phyloP scores from a whole-genome alignment of 2,113 vertebrate species.

The Alexandromys fortis region DNA sequence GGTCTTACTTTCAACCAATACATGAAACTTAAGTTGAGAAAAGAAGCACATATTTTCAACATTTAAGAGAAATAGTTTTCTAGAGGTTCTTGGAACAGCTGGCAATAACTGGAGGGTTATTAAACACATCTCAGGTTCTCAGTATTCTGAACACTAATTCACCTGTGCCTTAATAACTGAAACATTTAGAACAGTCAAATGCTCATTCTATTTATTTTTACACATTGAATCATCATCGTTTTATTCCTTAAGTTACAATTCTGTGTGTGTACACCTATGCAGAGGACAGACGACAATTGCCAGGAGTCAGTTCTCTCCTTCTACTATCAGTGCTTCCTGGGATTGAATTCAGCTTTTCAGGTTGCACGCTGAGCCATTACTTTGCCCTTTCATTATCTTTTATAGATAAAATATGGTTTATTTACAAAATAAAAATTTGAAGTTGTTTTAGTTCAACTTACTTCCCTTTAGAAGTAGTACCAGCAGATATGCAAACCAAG shows the following conservation, averaged over 20 bases:
- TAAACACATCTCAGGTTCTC: background rate
- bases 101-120: background rate
- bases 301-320: background rate
- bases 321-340: background rate
- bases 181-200: background rate
- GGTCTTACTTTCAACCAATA: background rate
- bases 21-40: background rate
- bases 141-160: conserved; percentile 45
- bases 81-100: conserved; percentile 4
- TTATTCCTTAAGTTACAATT: background rate
- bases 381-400: background rate
- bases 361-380: background rate
- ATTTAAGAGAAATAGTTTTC: background rate
- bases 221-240: background rate
- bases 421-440: background rate
- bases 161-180: background rate
- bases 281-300: background rate
- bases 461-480: background rate
- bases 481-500: background rate
- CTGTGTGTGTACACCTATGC: background rate
- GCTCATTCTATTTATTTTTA: background rate
- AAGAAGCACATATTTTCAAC: background rate
- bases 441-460: background rate
- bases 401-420: background rate
- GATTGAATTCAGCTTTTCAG: background rate